Base-by-base conservation (phyloP, 2,797 vertebrate genomes). In the Varecia variegata region DNA sequence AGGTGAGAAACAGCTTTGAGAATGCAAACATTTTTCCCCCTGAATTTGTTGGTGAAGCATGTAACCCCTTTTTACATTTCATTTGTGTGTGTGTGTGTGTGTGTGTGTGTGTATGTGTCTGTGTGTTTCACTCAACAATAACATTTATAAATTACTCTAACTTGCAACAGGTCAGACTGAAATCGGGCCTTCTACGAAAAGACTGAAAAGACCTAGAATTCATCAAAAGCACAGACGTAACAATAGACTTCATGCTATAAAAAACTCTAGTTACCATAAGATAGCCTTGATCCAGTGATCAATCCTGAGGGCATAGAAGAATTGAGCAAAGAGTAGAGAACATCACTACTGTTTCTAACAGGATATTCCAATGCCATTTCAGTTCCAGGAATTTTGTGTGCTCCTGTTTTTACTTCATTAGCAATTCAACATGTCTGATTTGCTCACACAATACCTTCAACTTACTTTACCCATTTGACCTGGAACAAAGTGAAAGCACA, bases 401-500 rank as follows among this genome's bases (percentile, higher is more conserved):
- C 86, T 80, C 50, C 73, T 35, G 38, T 81, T 95, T 85, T 52
- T 1, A 79, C 82, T 88, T 80, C 54, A 90, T 93, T 94, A 95
- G 94, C 70, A 90, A 96, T 96, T 95, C 94, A 95, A 62, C 70
- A 89, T 86, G 96, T 88, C 93, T 94, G 86, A 93, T 70, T 95
- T 95, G 92, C 84, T 58, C 84, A 88, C 90, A 96, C 95, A 87
- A 77, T 62, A 73, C 95, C 89, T 96, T 68, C 85, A 92, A 82
- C 68, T 90, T 91, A 60, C 58, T 95, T 91, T 88, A 92, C 60
- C 38, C 83, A 20, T 77, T 52, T 94, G 92, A 95, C 95, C 90
- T 91, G 94, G 83, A 88, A 95, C 95, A 96, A 96, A 95, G 80
- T 38, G 96, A 96, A 94, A 97, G 86, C 93, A 96, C 93, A 79